Conservation (phyloP, 2,113 vertebrate species). For the Brienomyrus longianalis region DNA sequence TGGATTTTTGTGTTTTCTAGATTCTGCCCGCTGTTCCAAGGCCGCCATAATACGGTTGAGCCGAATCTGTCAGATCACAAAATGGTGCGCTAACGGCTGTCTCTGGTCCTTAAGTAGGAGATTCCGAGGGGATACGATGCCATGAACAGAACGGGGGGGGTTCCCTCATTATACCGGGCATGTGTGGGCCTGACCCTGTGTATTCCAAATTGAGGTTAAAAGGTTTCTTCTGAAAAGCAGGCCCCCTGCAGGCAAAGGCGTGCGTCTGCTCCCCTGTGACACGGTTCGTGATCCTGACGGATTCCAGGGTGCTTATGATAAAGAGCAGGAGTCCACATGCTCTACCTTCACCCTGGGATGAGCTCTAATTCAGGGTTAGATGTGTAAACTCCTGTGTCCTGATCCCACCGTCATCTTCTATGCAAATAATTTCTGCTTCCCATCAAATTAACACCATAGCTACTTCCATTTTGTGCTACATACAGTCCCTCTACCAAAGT, state of each 20-base stretch:
- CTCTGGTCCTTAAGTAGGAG: neutral
- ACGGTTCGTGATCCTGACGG: neutral
- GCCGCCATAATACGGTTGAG: neutral
- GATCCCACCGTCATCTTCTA: neutral
- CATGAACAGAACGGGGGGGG: neutral
- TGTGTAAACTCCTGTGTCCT: neutral
- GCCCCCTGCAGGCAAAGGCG: neutral
- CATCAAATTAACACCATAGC: neutral
- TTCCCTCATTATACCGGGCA: neutral
- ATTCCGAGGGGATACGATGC: neutral
- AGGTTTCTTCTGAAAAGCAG: neutral
- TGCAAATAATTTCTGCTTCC: neutral
- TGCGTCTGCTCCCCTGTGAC: neutral
- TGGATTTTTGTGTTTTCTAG: neutral
- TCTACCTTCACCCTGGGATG: neutral
- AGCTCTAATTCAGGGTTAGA: neutral
- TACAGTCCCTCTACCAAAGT: neutral
- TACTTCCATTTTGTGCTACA: constrained; percentile 10
- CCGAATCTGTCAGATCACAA: neutral
- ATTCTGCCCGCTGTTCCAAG: neutral
- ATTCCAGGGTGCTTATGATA: neutral
- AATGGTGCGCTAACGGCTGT: neutral
- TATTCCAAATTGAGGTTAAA: neutral
- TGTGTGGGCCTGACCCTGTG: neutral
- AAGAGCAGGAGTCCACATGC: neutral